Base-by-base conservation (phyloP, 1,140 invertebrate genomes). In the Scaptomyza montana region DNA sequence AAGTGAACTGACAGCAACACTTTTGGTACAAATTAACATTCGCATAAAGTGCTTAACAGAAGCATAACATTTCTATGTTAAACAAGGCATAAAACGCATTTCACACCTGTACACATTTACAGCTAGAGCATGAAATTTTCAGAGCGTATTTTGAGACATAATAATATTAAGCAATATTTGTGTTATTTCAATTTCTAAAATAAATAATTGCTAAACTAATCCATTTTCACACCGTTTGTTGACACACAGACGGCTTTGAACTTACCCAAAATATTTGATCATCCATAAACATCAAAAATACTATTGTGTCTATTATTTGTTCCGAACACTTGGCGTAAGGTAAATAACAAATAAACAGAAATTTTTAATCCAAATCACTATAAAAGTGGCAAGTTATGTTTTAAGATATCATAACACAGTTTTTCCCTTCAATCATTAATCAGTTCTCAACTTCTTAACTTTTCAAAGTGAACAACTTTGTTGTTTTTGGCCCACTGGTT, bases 1-100 rank as follows among this genome's bases (percentile, higher is more conserved):
- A 71, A 78, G 49, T 70, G 46, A 78, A 86, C 82, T 86, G 68
- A 30, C 75, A 45, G 57, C 25, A 21, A 60, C 57, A 77, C 30
- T 66, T 36, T 53, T 50, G 70, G 67, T 36, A 56, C 62, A 70
- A 63, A 59, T 33, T 10, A 19, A 28, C 43, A 47, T 59, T 47
- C 49, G 33, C 33, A 2, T 61, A 61, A 68, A 54, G 53, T 43
- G 36, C 33, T 43, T 53, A 63, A 60, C 70, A 62, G 21, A 6
- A 45, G 36, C 65, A 61, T 78, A 82, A 62, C 79, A 67, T 68
- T 13, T 6, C 54, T 9, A 57, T 72, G 55, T 67, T 60, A 72
- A 54, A 3, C 5, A 1, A 41, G 41, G 47, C 57, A 47, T 60
- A 36, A 16, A 9, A 21, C 53, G 5, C 28, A 50, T n/a, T 39